These are phyloP conservation scores for Toxotes jaculatrix DNA, from an alignment of 2,113 vertebrate genomes.

Conservation along the genomic window DNA sequence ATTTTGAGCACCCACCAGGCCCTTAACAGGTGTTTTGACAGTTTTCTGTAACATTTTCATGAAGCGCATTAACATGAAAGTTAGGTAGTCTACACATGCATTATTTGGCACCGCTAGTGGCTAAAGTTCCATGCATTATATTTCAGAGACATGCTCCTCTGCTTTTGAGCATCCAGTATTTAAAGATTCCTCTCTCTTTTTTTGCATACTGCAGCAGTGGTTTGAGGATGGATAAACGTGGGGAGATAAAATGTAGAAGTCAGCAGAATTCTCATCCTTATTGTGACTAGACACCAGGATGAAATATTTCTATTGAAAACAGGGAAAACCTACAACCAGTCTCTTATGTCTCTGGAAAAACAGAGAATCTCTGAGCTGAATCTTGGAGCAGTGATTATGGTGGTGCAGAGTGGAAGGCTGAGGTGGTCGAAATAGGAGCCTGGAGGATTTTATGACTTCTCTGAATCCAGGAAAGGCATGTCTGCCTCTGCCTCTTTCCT, in stretches of 20 bases:
- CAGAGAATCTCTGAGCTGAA: constrained; percentile 36
- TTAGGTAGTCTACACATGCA: neutral
- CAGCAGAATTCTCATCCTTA: constrained; percentile 65
- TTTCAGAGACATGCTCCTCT: constrained; percentile 10
- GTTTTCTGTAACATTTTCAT: neutral
- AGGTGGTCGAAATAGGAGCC: constrained; percentile 71
- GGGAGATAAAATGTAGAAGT: constrained; percentile 51
- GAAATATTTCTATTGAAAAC: constrained; percentile 63
- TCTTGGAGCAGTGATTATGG: constrained; percentile 63
- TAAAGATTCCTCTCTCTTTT: neutral
- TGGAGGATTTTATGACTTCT: constrained; percentile 60
- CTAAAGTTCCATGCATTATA: neutral
- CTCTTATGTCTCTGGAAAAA: constrained; percentile 65
- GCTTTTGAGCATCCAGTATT: constrained; percentile 29
- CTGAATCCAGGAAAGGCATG: constrained; percentile 61
- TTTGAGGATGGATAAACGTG: constrained; percentile 47
- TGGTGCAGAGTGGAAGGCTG: constrained; percentile 52
- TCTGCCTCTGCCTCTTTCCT: constrained; percentile 61
- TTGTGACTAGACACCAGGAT: constrained; percentile 63
- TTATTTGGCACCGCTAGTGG: neutral
- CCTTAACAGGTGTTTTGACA: neutral
- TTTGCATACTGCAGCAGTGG: constrained; percentile 45
- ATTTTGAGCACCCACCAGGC: constrained; percentile 2
- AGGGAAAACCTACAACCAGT: constrained; percentile 49
- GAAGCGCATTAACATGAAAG: neutral